Evolutionary conservation across 2,113 vertebrate genomes (phyloP).

Genomic region (Larimichthys crocea): DNA sequence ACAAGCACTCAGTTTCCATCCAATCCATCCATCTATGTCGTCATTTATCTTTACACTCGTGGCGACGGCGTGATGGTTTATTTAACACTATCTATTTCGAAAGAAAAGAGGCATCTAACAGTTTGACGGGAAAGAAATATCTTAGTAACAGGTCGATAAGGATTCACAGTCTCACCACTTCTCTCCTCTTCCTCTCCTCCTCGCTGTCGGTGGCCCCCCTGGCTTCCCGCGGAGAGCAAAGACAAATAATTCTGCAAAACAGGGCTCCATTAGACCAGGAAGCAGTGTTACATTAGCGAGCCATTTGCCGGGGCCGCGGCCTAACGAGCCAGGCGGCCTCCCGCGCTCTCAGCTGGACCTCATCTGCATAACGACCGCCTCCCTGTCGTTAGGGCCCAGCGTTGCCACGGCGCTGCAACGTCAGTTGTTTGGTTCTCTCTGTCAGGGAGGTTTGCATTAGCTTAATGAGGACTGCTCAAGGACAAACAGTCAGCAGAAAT

Average conservation of each 20-base stretch:
- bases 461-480: slow-evolving; percentile 99
- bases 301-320: slow-evolving; percentile 99
- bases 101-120: slow-evolving; percentile 34
- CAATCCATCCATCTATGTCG: slow-evolving; percentile 27
- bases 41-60: slow-evolving; percentile 24
- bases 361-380: slow-evolving; percentile 99
- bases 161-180: slow-evolving; percentile 51
- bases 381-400: slow-evolving; percentile 78
- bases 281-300: slow-evolving; percentile 98
- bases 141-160: slow-evolving; percentile 68
- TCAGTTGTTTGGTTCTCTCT: slow-evolving; percentile 99
- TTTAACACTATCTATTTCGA: slow-evolving; percentile 26
- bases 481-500: slow-evolving; percentile 99
- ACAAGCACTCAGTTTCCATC: slow-evolving; percentile 23
- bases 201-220: slow-evolving; percentile 58
- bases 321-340: slow-evolving; percentile 96
- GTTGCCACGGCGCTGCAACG: slow-evolving; percentile 83
- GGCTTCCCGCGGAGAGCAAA: slow-evolving; percentile 65
- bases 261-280: slow-evolving; percentile 97
- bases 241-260: slow-evolving; percentile 91
- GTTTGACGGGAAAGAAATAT: slow-evolving; percentile 48
- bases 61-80: slow-evolving; percentile 18
- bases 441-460: slow-evolving; percentile 99
- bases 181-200: slow-evolving; percentile 42
- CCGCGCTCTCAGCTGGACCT: slow-evolving; percentile 87